Percentiles rank a stretch among this genome's conserved stretches.
Evolutionary conservation across 2,888 invertebrate species (phyloP).

Genomic region (Dryadula phaetusa): DNA sequence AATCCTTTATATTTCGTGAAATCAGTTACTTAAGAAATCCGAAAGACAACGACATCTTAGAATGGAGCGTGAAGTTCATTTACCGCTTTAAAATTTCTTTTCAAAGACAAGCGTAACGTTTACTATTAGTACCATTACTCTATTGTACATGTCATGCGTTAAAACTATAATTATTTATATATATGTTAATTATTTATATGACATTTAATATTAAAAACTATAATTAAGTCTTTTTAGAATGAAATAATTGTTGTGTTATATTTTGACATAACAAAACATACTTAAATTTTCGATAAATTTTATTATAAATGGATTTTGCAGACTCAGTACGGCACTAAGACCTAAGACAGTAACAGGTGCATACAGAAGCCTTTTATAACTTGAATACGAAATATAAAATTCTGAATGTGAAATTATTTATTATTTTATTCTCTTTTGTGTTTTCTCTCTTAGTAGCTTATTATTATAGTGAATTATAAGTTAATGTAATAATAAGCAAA

Average conservation of each 20-base stretch:
- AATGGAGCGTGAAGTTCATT: not conserved
- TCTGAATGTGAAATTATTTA: not conserved
- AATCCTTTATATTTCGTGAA: not conserved
- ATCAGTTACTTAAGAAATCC: not conserved
- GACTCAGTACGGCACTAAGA: conserved; percentile 49
- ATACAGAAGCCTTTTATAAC: conserved; percentile 49
- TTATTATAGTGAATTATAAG: not conserved
- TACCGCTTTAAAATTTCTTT: not conserved
- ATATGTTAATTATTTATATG: too few species aligned
- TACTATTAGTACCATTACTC: not conserved
- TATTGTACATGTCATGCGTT: not conserved
- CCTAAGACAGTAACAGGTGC: conserved; percentile 53
- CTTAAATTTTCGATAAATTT: conserved; percentile 46
- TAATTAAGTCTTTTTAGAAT: too few species aligned
- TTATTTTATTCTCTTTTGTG: not conserved
- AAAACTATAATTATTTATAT: not conserved
- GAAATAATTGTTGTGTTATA: too few species aligned
- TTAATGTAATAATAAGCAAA: too few species aligned
- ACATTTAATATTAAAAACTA: too few species aligned
- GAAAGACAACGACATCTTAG: not conserved
- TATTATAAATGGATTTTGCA: conserved; percentile 45
- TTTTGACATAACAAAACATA: conserved; percentile 23
- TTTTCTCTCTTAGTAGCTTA: not conserved
- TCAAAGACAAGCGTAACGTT: not conserved
- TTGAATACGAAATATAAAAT: conserved; percentile 7